Conservation (phyloP, 2,797 vertebrate genomes). For the Poliocrania exsul region DNA sequence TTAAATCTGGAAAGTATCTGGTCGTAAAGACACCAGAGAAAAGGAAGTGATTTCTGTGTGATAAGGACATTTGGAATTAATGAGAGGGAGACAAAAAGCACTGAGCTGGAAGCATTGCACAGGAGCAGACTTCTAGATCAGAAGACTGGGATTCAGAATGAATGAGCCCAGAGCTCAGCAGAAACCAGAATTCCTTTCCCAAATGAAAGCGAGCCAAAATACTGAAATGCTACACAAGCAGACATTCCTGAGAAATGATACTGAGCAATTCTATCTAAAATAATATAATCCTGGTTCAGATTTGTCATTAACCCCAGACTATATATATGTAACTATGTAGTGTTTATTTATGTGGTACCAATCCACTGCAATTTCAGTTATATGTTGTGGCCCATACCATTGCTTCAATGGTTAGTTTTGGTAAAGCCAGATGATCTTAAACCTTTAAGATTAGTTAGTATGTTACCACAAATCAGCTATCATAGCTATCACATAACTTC, state of each 20-base stretch:
- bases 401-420: not conserved
- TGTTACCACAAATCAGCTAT: not conserved
- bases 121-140: not conserved
- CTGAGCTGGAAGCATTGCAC: not conserved
- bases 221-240: not conserved
- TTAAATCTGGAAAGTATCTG: not conserved
- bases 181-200: not conserved
- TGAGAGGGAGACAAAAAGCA: not conserved
- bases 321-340: not conserved
- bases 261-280: not conserved
- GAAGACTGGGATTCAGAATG: not conserved
- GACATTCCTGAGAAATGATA: not conserved
- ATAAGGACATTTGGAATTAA: not conserved
- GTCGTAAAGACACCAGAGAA: not conserved
- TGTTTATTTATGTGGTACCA: not conserved
- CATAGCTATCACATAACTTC: not conserved
- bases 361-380: not conserved
- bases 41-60: not conserved
- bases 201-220: not conserved
- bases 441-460: not conserved
- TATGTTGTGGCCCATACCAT: not conserved
- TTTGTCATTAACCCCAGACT: not conserved
- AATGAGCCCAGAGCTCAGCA: not conserved
- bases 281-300: not conserved
- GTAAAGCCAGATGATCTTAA: not conserved